Evolutionary conservation across 2,888 invertebrate species (phyloP).

Genomic region (Ashinkailepas kermadecensis): DNA sequence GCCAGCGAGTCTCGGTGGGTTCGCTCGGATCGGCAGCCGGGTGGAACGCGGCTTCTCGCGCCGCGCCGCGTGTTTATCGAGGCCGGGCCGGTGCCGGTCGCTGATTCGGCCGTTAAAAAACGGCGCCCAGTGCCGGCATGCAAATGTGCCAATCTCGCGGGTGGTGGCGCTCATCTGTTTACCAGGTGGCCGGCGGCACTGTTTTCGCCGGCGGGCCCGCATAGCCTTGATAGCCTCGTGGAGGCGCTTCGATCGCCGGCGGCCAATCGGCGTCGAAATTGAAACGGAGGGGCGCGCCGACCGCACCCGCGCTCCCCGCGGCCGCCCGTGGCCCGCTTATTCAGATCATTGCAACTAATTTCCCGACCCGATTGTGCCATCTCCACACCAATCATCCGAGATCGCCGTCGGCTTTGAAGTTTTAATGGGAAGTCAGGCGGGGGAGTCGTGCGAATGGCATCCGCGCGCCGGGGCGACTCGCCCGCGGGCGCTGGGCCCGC

Average conservation of each 20-base stretch:
- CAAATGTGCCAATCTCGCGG: slow-evolving; percentile 4
- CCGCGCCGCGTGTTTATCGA: too few relatives aligned
- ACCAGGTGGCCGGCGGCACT: background rate
- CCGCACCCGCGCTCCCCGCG: background rate
- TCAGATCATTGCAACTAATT: background rate
- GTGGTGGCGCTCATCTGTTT: background rate
- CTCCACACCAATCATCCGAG: slow-evolving; percentile 7
- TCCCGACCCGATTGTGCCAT: slow-evolving; percentile 4
- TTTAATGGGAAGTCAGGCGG: slow-evolving; percentile 5
- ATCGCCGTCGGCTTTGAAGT: slow-evolving; percentile 12
- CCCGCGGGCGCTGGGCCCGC: too few relatives aligned
- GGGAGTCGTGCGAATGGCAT: too few relatives aligned
- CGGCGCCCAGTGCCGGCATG: background rate
- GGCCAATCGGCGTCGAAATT: background rate
- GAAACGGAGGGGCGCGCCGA: background rate
- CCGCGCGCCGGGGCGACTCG: too few relatives aligned
- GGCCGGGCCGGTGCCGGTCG: background rate
- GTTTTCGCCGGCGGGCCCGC: background rate
- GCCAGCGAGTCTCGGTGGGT: too few relatives aligned
- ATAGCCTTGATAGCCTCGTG: slow-evolving; percentile 5
- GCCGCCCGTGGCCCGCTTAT: background rate
- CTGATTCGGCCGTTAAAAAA: background rate
- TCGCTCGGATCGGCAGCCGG: too few relatives aligned
- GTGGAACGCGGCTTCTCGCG: too few relatives aligned
- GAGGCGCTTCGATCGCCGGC: background rate